Conservation (phyloP, 2,888 invertebrate genomes). For the Pristionchus mayeri region DNA sequence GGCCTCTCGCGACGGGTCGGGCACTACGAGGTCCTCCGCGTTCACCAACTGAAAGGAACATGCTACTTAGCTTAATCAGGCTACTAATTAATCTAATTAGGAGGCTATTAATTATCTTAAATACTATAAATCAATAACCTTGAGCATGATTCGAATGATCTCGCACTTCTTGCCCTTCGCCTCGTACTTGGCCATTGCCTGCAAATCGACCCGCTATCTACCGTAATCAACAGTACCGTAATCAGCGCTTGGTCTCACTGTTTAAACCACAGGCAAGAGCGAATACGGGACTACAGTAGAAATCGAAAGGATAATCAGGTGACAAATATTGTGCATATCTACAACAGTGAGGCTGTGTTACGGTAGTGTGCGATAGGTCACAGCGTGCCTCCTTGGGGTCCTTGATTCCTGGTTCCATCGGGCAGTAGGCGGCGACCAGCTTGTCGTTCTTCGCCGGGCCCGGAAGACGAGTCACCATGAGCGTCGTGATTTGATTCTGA, state of each 20-base stretch:
- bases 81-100: background rate
- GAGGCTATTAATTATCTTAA: background rate
- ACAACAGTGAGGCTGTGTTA: no score
- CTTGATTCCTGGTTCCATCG: constrained; percentile 4
- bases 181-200: constrained; percentile 22
- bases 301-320: no score
- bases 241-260: no score
- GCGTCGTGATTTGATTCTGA: constrained; percentile 31
- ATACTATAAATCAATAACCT: constrained; percentile 24
- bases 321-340: no score
- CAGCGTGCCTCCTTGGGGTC: constrained; percentile 39
- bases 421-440: constrained; percentile 34
- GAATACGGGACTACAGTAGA: no score
- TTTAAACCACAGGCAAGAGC: no score
- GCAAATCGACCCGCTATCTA: no score
- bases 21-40: constrained; percentile 30
- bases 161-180: constrained; percentile 38
- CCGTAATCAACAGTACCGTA: no score
- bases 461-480: background rate
- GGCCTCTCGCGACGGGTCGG: constrained; percentile 35
- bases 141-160: no score
- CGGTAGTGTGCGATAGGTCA: no score
- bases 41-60: background rate
- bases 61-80: background rate
- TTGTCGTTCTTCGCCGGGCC: constrained; percentile 42